These are phyloP conservation scores for Brachypalpus laphriformis DNA, from an alignment of 2,888 invertebrate genomes.

Conservation along the genomic window DNA sequence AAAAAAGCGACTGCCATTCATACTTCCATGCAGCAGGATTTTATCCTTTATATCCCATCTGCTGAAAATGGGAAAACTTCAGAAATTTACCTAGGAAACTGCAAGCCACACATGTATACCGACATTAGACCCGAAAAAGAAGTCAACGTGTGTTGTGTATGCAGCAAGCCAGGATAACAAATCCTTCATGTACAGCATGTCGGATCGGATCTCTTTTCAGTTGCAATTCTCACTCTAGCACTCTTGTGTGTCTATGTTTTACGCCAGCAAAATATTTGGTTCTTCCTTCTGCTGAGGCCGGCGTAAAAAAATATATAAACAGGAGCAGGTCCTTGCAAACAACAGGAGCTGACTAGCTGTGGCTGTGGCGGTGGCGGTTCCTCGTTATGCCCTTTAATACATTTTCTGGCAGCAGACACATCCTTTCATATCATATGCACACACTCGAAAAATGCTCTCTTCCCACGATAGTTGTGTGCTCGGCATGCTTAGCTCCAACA, in stretches of 20 bases:
- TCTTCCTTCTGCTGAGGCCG: too few species aligned
- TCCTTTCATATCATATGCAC: conserved; percentile 29
- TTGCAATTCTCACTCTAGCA: conserved; percentile 28
- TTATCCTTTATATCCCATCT: conserved; percentile 47
- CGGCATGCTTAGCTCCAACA: conserved; percentile 32
- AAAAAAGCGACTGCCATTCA: conserved; percentile 56
- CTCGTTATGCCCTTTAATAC: conserved; percentile 65
- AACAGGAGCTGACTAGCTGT: conserved; percentile 16
- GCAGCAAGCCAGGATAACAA: conserved; percentile 52
- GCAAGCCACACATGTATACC: conserved; percentile 27
- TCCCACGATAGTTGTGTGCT: conserved; percentile 20
- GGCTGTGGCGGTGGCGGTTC: conserved; percentile 14
- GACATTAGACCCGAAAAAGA: background rate
- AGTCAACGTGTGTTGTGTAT: background rate
- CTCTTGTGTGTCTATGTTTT: conserved; percentile 22
- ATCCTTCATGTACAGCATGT: conserved; percentile 61
- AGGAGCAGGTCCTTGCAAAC: conserved; percentile 22
- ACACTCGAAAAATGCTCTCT: conserved; percentile 5
- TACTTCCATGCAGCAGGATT: conserved; percentile 50
- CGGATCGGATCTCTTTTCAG: conserved; percentile 57
- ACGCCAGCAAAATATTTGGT: conserved; percentile 35
- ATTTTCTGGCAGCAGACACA: conserved; percentile 42
- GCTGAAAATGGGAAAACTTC: conserved; percentile 62
- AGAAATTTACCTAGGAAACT: conserved; percentile 52
- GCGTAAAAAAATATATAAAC: background rate